phyloP scores from a whole-genome alignment of 2,797 vertebrate species.

The Odontamblyopus rebecca region DNA sequence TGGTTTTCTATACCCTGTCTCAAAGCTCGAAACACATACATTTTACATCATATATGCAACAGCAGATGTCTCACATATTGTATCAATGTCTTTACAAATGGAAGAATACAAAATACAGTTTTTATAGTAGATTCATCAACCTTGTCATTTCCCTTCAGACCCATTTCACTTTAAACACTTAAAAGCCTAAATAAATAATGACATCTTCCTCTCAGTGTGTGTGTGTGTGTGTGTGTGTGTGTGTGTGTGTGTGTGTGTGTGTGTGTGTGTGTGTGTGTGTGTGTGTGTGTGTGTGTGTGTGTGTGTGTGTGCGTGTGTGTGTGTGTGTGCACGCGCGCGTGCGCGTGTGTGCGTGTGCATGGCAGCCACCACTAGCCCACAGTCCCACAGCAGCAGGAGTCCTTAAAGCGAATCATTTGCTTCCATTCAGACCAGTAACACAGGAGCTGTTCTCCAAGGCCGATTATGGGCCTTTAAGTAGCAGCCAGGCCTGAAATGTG shows the following conservation, averaged over 20 bases:
- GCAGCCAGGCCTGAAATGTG: conserved; percentile 86
- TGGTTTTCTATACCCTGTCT: not conserved
- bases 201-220: conserved; percentile 62
- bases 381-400: conserved; percentile 86
- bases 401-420: conserved; percentile 88
- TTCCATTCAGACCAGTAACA: conserved; percentile 75
- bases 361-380: conserved; percentile 72
- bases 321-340: conserved; percentile 14
- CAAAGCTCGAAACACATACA: conserved; percentile 17
- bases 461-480: conserved; percentile 89
- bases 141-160: conserved; percentile 73
- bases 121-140: conserved; percentile 77
- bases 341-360: no score
- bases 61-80: not conserved
- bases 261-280: conserved; percentile 1
- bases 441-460: conserved; percentile 80
- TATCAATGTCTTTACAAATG: conserved; percentile 7
- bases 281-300: conserved; percentile 9
- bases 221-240: conserved; percentile 10
- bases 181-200: conserved; percentile 93
- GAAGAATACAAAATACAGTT: conserved; percentile 19
- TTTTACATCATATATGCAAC: conserved; percentile 12
- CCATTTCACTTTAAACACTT: conserved; percentile 85
- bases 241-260: conserved; percentile 16
- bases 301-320: conserved; percentile 13